Evolutionary conservation across 2,797 vertebrate species (phyloP).

Genomic region (Morelia viridis): DNA sequence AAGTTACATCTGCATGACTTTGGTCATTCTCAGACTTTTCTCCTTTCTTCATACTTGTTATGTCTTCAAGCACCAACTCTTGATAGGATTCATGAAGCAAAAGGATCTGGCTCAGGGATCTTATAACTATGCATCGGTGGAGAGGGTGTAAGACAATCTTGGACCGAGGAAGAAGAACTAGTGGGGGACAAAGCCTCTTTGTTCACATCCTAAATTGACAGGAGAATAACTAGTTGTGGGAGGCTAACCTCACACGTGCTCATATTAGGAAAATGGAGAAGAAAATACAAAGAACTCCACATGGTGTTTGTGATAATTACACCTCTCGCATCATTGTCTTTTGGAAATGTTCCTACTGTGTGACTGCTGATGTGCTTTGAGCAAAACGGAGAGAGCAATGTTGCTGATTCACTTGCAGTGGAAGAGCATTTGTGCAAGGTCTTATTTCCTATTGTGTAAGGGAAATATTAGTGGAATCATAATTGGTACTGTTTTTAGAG

Average conservation of each 20-base stretch:
- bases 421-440: conserved; percentile 29
- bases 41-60: not conserved
- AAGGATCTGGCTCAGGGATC: not conserved
- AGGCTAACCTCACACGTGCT: not conserved
- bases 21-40: not conserved
- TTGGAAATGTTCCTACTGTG: conserved; percentile 4
- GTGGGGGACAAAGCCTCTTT: not conserved
- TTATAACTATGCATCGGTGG: not conserved
- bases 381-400: conserved; percentile 39
- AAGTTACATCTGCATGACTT: not conserved
- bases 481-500: not conserved
- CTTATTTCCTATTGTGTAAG: conserved; percentile 25
- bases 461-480: not conserved
- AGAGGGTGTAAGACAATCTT: not conserved
- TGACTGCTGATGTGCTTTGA: conserved; percentile 4
- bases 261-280: not conserved
- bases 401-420: conserved; percentile 27
- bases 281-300: conserved; percentile 6
- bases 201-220: not conserved
- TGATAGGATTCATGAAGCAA: not conserved
- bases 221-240: not conserved
- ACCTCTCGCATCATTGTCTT: not conserved
- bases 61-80: not conserved
- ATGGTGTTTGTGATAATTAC: conserved; percentile 20
- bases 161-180: not conserved